Percentiles rank a stretch among this genome's conserved stretches.
phyloP scores from a whole-genome alignment of 2,888 invertebrate genomes.

The Allacma fusca region DNA sequence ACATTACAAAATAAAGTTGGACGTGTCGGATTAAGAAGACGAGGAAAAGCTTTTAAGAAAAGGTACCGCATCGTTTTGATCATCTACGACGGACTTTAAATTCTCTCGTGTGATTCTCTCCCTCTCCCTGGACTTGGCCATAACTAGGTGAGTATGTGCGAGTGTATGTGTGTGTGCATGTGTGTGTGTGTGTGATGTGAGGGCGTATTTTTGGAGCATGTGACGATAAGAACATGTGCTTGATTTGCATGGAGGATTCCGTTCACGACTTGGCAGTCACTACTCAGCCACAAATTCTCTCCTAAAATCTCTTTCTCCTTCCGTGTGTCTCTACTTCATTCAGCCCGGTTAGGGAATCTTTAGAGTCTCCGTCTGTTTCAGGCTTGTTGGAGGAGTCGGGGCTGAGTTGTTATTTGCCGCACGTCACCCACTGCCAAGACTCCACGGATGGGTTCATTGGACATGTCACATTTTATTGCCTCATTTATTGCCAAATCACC shows the following conservation, averaged over 20 bases:
- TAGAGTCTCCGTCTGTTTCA: neutral
- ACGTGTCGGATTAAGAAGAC: slow-evolving; percentile 19
- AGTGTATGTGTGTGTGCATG: no score
- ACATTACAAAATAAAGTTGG: slow-evolving; percentile 21
- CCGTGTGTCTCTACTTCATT: neutral
- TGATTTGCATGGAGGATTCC: slow-evolving; percentile 14
- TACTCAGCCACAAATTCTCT: slow-evolving; percentile 7
- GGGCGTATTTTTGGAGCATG: neutral
- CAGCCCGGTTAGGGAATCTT: neutral
- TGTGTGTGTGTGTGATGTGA: no score
- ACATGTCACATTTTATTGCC: slow-evolving; percentile 26
- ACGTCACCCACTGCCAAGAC: slow-evolving; percentile 19
- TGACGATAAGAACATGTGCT: neutral
- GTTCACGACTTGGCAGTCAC: slow-evolving; percentile 5
- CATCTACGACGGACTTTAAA: neutral
- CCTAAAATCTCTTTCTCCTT: slow-evolving; percentile 2
- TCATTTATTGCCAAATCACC: slow-evolving; percentile 24
- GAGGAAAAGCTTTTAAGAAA: slow-evolving; percentile 21
- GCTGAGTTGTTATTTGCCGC: slow-evolving; percentile 2
- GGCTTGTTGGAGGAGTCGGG: neutral
- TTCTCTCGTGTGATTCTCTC: neutral
- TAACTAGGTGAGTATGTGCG: neutral
- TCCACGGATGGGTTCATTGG: slow-evolving; percentile 23
- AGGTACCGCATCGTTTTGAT: neutral
- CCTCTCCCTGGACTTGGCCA: neutral